Base-by-base conservation (phyloP, 2,797 vertebrate species). In the Poecilia velifera region DNA sequence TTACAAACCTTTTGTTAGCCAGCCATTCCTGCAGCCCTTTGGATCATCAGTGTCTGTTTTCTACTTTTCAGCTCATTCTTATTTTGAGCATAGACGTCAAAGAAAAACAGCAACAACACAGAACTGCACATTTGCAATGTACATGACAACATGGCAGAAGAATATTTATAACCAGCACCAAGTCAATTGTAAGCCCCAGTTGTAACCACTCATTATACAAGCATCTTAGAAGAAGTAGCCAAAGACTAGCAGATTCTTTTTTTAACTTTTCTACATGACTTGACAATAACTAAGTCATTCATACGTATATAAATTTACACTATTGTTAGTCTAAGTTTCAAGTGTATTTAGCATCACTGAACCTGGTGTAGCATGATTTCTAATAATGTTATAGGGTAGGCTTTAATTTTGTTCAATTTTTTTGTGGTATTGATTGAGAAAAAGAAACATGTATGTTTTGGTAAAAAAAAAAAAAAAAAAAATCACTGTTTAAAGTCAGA, bases 61-160 rank as follows among this genome's bases (percentile, higher is more conserved):
- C 41, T 75, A 36, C 28, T 13, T 74, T 86, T 75, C 74, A 83
- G 45, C 64, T 82, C 51, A 57, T 76, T 53, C n/a, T 77, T 88
- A 74, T 80, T 80, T 82, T 82, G 73, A 45, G 51, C 34, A 55
- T 43, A 84, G 55, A 77, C 75, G 22, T 57, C 16, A 51, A 20
- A 49, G 1, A 49, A 46, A 46, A 46, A 46, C 41, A 41, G 9
- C 8, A 9, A 14, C 45, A 82, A 81, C 81, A 86, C 76, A 79
- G 55, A 86, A 87, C 88, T 74, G 81, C 80, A 88, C 88, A 75
- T 93, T 82, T 85, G 86, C 86, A 77, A 87, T 91, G 78, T 86
- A 84, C 77, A 81, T 36, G 81, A 85, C 72, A 87, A 76, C 79
- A 90, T 88, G 85, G 83, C 84, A 89, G 85, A 81, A 85, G 77